phyloP scores from a whole-genome alignment of 2,797 vertebrate genomes.

The Borostomias antarcticus region DNA sequence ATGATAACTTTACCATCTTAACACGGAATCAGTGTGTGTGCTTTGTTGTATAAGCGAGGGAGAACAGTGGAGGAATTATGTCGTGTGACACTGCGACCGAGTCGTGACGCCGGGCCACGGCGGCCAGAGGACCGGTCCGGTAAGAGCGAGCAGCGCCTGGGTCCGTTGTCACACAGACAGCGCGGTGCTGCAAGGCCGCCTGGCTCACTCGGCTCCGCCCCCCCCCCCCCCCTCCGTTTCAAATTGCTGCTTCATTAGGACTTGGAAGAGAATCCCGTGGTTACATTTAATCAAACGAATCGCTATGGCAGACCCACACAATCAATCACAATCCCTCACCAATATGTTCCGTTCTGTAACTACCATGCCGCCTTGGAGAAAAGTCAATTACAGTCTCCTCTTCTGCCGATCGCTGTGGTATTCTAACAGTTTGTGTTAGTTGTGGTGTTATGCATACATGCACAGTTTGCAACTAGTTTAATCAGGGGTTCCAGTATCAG shows the following conservation, averaged over 20 bases:
- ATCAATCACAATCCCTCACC: conserved; percentile 86
- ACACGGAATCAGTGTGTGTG: not conserved
- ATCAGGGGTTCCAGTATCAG: conserved; percentile 37
- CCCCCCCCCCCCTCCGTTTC: conserved; percentile 83
- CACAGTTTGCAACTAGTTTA: conserved; percentile 44
- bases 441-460: conserved; percentile 66
- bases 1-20: not conserved
- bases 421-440: conserved; percentile 57
- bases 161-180: conserved; percentile 6
- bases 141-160: not conserved
- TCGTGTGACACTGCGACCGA: not conserved
- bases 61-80: not conserved
- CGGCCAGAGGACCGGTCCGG: not conserved
- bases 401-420: conserved; percentile 56
- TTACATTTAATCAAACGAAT: conserved; percentile 98
- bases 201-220: conserved; percentile 72
- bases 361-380: conserved; percentile 72
- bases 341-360: conserved; percentile 80
- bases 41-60: conserved; percentile 6
- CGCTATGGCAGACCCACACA: conserved; percentile 85
- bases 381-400: conserved; percentile 67
- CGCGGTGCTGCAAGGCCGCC: conserved; percentile 63
- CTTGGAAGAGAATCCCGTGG: conserved; percentile 91
- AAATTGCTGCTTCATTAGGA: conserved; percentile 96
- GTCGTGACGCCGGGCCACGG: conserved; percentile 28